Evolutionary conservation across 2,797 vertebrate genomes (phyloP), one percentile per base, ranked within the genome.

Genomic region (Discoglossus pictus): DNA sequence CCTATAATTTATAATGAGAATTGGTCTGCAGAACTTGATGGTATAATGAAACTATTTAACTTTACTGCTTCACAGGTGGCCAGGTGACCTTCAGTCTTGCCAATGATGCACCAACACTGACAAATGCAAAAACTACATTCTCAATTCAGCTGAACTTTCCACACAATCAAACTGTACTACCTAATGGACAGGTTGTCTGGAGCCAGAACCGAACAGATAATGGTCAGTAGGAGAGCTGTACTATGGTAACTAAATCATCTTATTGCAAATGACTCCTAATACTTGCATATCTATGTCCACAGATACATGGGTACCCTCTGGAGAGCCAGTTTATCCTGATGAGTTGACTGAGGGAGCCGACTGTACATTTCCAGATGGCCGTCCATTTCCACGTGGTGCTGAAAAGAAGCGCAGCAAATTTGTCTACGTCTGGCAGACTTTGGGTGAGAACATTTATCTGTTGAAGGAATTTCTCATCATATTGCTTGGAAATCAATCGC

Each of bases 361-460:
- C 0, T 87, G 90, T 5, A 24, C 87, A 34, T 97, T 97, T 63
- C 94, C 94, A 1, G 90, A 97, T 1, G 94, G 94, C 2, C 83
- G 71, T 2, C 83, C 88, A 0, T 86, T 94, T 69, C 85, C 78
- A 20, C 47, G 73, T 62, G 82, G 40, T 20, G 77, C 81, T 43
- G 68, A 64, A 11, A 89, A 65, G 68, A 78, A 48, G 65, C 89
- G 82, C 1, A 87, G 89, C 12, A 86, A 61, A 31, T 98, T 94
- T 17, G 88, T 98, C 75, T 98, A 91, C 39, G 93, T 98, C 62
- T 98, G 95, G 95, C 94, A 95, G 84, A 87, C 90, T 1, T 90
- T 83, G 91, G 94, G 95, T 96, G 84, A 90, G 87, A 24, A 46
- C 40, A 60, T 25, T 20, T n/a, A n/a, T n/a, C n/a, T n/a, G n/a